phyloP scores from a whole-genome alignment of 2,797 vertebrate species.

The Parauchenoglanis ngamensis region DNA sequence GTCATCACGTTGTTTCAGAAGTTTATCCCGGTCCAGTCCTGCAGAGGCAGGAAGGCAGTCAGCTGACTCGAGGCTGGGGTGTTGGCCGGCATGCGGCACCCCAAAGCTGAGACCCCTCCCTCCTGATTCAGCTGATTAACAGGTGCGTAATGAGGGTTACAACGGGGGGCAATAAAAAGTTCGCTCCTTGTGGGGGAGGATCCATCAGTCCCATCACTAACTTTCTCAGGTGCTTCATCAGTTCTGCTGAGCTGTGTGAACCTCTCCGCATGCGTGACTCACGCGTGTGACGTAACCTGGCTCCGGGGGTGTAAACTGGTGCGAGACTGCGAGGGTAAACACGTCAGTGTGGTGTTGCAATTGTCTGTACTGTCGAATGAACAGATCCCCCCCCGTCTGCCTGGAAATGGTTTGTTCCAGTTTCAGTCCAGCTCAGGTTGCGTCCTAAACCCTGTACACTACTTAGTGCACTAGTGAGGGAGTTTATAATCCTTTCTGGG shows the following conservation, averaged over 20 bases:
- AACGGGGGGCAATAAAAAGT: not conserved
- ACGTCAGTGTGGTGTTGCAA: not conserved
- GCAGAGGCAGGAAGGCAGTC: not conserved
- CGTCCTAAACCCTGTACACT: not conserved
- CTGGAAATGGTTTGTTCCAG: not conserved
- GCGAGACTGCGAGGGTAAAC: not conserved
- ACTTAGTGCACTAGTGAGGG: too few relatives aligned
- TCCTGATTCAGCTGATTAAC: not conserved
- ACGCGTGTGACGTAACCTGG: not conserved
- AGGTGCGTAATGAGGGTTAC: not conserved
- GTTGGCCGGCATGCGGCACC: not conserved
- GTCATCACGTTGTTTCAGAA: not conserved
- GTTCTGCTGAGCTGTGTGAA: not conserved
- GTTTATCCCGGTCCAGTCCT: not conserved
- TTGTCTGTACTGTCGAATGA: not conserved
- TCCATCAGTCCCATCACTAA: not conserved
- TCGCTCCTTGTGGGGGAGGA: not conserved
- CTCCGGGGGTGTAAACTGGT: not conserved
- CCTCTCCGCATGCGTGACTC: not conserved
- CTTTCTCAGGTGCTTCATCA: not conserved
- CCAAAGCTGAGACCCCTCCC: not conserved
- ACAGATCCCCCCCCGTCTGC: not conserved
- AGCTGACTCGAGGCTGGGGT: not conserved
- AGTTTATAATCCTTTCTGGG: not conserved
- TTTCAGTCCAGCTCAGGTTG: not conserved